phyloP scores from a whole-genome alignment of 2,113 vertebrate genomes.

The Muntiacus muntjak region DNA sequence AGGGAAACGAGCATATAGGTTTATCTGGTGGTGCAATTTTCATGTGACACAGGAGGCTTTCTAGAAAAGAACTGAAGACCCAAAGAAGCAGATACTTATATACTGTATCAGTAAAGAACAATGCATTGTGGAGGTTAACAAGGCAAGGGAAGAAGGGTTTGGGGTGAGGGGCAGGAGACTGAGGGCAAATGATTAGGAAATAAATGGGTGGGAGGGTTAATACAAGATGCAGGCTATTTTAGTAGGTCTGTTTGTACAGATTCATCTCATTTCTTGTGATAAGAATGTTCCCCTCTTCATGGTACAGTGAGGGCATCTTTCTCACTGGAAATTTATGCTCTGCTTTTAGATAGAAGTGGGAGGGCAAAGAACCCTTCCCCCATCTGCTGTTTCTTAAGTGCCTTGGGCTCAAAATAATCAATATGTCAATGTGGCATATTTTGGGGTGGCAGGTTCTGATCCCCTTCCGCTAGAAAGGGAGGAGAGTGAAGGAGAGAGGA shows the following conservation, averaged over 20 bases:
- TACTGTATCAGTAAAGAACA: background rate
- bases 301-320: background rate
- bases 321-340: background rate
- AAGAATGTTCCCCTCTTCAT: background rate
- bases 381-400: background rate
- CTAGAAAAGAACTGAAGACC: background rate
- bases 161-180: background rate
- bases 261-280: background rate
- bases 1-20: background rate
- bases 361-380: background rate
- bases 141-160: background rate
- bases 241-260: background rate
- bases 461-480: background rate
- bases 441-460: background rate
- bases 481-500: background rate
- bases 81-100: background rate
- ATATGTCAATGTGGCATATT: background rate
- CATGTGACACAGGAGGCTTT: background rate
- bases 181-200: background rate
- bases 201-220: background rate
- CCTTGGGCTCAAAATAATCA: background rate
- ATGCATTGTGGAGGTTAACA: background rate
- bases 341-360: background rate
- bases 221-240: background rate
- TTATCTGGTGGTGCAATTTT: background rate